Evolutionary conservation across 2,113 vertebrate species (phyloP).

Genomic region (Rhea americana): DNA sequence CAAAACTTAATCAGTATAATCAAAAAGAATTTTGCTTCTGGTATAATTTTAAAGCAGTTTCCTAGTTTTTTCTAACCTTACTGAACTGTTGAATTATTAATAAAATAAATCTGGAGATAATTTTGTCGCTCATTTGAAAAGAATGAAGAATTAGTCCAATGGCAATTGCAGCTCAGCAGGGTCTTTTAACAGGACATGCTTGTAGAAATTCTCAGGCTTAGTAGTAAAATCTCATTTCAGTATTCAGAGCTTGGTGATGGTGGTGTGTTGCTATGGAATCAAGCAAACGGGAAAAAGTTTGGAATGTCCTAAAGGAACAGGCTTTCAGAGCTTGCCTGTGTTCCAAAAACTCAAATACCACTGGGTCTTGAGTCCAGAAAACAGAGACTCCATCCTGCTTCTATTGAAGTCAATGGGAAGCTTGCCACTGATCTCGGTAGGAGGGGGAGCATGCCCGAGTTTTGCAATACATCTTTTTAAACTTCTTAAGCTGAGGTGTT

Average conservation of each 20-base stretch:
- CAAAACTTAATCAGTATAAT: background rate
- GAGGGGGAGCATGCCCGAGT: background rate
- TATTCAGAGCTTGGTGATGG: conserved; percentile 17
- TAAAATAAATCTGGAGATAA: conserved; percentile 4
- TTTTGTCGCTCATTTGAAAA: background rate
- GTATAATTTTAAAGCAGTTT: background rate
- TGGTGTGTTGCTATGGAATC: conserved; percentile 67
- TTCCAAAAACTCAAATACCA: background rate
- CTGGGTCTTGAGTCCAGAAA: background rate
- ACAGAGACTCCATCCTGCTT: background rate
- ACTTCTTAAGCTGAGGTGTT: conserved; percentile 6
- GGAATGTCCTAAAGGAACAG: conserved; percentile 21
- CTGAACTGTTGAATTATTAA: background rate
- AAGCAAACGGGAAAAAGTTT: conserved; percentile 40
- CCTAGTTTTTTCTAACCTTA: background rate
- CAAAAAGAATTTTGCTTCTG: background rate
- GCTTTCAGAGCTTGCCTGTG: conserved; percentile 7
- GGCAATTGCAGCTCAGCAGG: conserved; percentile 12
- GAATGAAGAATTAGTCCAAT: background rate
- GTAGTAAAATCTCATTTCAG: conserved; percentile 45
- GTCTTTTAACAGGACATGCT: background rate
- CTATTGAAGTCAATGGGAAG: conserved; percentile 6
- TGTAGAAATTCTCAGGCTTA: conserved; percentile 34
- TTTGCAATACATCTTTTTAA: conserved; percentile 25
- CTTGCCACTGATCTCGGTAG: conserved; percentile 37